phyloP scores from a whole-genome alignment of 2,888 invertebrate genomes.

The Crepidodera aurea region DNA sequence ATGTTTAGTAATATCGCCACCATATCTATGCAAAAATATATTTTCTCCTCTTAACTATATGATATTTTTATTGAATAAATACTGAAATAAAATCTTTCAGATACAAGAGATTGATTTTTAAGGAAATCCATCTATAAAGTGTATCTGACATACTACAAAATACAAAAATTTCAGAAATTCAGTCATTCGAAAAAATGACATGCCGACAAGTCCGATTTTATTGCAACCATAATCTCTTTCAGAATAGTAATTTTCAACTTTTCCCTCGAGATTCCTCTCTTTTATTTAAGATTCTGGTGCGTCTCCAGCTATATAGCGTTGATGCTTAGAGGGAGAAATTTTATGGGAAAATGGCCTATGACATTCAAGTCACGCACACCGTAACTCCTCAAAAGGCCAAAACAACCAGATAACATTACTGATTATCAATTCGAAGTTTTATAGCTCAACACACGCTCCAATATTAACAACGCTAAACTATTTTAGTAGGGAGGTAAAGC shows the following conservation, averaged over 20 bases:
- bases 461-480: not conserved
- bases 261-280: not conserved
- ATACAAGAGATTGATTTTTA: no score
- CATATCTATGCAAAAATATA: no score
- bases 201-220: conserved; percentile 2
- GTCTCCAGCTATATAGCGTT: conserved; percentile 15
- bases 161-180: not conserved
- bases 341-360: not conserved
- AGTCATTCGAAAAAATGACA: not conserved
- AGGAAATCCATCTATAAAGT: no score
- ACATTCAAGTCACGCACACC: conserved; percentile 19
- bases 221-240: conserved; percentile 4
- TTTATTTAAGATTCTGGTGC: conserved; percentile 21
- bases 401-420: conserved; percentile 23
- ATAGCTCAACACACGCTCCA: conserved; percentile 3
- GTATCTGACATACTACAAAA: no score
- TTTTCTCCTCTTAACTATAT: no score
- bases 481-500: not conserved
- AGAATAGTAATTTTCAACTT: conserved; percentile 10
- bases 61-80: no score
- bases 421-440: conserved; percentile 23
- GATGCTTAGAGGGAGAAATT: conserved; percentile 13
- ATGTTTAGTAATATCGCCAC: no score
- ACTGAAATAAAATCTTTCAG: no score
- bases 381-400: conserved; percentile 15